A percentile compares a stretch with the other conserved stretches of the same genome.
These are phyloP conservation scores for Gonocerus acuteangulatus DNA, from an alignment of 2,888 invertebrate species.

Conservation along the genomic window DNA sequence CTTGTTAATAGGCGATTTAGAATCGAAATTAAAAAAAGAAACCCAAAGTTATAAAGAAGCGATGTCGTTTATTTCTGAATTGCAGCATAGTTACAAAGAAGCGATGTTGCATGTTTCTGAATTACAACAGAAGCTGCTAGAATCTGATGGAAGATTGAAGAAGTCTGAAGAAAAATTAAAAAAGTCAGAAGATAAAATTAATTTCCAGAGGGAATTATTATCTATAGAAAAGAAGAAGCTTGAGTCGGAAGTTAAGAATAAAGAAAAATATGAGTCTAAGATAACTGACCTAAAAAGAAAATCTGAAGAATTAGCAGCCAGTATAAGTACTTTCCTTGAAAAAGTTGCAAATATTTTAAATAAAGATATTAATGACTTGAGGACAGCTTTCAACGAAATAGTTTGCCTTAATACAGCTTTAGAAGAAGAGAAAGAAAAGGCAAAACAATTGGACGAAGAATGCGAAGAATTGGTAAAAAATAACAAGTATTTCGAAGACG, in stretches of 20 bases:
- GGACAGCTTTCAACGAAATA: neutral
- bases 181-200: conserved; percentile 10
- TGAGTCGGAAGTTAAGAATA: neutral
- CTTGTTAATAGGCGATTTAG: conserved; percentile 21
- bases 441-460: conserved; percentile 12
- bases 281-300: neutral
- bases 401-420: neutral
- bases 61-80: neutral
- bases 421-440: conserved; percentile 1
- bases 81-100: conserved; percentile 9
- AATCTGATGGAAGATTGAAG: no score
- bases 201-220: conserved; percentile 14
- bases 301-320: neutral
- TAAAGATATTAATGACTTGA: neutral
- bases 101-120: neutral
- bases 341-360: neutral
- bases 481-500: conserved; percentile 7
- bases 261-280: conserved; percentile 1
- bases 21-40: conserved; percentile 22
- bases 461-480: conserved; percentile 3
- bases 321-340: conserved; percentile 7
- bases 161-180: neutral
- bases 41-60: conserved; percentile 1
- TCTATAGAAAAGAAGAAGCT: conserved; percentile 14
- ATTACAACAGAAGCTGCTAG: neutral